Evolutionary conservation across 2,888 invertebrate genomes (phyloP).

Genomic region (Notocelia uddmanniana): DNA sequence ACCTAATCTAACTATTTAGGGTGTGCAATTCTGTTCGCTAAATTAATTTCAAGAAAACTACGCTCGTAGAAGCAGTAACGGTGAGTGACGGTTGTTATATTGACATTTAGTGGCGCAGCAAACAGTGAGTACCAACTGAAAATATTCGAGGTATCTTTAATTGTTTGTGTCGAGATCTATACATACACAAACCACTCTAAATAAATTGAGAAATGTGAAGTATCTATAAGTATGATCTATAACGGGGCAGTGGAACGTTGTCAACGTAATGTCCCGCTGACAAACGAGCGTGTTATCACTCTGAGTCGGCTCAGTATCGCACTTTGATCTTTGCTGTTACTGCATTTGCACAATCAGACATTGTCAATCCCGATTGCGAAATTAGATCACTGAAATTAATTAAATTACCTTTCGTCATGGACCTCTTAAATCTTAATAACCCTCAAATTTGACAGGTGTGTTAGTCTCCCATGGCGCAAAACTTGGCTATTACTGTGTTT

Average conservation of each 20-base stretch:
- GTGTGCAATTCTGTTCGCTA: no score
- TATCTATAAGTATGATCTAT: no score
- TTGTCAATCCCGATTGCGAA: slow-evolving; percentile 76
- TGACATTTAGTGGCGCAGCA: no score
- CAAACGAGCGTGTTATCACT: slow-evolving; percentile 53
- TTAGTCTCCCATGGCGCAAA: slow-evolving; percentile 50
- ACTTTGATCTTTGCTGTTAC: slow-evolving; percentile 64
- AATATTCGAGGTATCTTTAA: no score
- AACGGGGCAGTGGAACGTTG: slow-evolving; percentile 13
- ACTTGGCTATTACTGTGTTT: slow-evolving; percentile 50
- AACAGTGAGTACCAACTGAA: no score
- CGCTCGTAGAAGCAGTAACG: no score
- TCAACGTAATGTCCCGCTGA: slow-evolving; percentile 55
- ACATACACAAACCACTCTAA: no score
- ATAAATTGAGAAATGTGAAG: no score
- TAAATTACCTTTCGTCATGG: slow-evolving; percentile 81
- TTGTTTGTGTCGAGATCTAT: no score
- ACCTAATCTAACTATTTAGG: no score
- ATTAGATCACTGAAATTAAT: slow-evolving; percentile 78
- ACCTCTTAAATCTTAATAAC: slow-evolving; percentile 67
- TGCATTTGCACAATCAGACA: slow-evolving; percentile 77
- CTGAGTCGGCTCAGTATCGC: slow-evolving; percentile 42
- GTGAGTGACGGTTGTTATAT: no score
- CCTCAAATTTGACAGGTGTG: slow-evolving; percentile 64
- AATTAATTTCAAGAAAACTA: no score